Percentiles rank a stretch among this genome's conserved stretches.
Conservation (phyloP, 2,113 vertebrate species). For the Tachycineta bicolor region DNA sequence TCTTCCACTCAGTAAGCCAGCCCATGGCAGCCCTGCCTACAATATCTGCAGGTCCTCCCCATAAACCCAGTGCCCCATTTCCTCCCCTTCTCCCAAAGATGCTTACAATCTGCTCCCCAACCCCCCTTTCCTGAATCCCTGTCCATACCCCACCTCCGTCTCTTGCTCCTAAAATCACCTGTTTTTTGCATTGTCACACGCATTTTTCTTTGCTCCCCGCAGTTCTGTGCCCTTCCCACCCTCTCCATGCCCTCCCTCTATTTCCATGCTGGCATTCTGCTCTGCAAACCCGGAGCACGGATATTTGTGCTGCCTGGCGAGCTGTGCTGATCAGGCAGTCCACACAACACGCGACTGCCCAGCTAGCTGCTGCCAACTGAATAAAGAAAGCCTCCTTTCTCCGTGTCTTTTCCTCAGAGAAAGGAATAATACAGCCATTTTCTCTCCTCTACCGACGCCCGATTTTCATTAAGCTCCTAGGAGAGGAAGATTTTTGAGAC, state of each 20-base stretch:
- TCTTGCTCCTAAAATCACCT: background rate
- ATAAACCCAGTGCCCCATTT: background rate
- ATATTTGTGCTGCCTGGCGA: background rate
- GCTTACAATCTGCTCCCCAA: background rate
- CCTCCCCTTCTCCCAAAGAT: background rate
- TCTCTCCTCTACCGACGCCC: background rate
- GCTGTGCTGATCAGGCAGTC: slow-evolving; percentile 4
- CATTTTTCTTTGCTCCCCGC: background rate
- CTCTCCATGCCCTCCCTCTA: background rate
- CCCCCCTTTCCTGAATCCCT: background rate
- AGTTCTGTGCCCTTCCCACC: background rate
- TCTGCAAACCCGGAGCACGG: rapidly evolving
- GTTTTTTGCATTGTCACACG: rapidly evolving
- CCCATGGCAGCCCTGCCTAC: background rate
- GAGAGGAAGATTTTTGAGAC: slow-evolving; percentile 25
- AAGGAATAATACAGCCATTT: background rate
- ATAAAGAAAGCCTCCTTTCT: slow-evolving; percentile 19
- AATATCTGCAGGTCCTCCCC: background rate
- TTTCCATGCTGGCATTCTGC: background rate
- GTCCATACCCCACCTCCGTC: background rate
- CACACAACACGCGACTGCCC: background rate
- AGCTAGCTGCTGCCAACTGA: background rate
- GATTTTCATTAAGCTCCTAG: slow-evolving; percentile 8
- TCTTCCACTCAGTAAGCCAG: background rate
- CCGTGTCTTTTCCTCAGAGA: background rate